Conservation (phyloP, 2,113 vertebrate genomes). For the Callionymus lyra region DNA sequence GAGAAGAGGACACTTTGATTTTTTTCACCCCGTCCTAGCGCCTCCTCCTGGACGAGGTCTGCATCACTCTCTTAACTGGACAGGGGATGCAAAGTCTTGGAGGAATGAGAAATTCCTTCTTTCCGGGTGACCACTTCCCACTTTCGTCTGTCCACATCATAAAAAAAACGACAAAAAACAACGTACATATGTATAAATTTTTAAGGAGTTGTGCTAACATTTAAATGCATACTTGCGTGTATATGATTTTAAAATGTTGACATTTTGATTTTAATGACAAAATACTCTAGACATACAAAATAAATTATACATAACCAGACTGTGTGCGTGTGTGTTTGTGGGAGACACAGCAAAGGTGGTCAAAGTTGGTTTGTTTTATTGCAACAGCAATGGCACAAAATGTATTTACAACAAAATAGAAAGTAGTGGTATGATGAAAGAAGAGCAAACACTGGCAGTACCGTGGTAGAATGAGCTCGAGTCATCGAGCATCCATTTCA, state of each 20-base stretch:
- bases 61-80: slow-evolving; percentile 49
- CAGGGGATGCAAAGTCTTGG: slow-evolving; percentile 36
- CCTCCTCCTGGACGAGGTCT: slow-evolving; percentile 25
- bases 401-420: slow-evolving; percentile 46
- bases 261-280: slow-evolving; percentile 92
- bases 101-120: slow-evolving; percentile 24
- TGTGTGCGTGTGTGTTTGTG: slow-evolving; percentile 1
- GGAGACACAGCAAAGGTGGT: not conserved
- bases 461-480: slow-evolving; percentile 47
- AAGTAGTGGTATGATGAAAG: slow-evolving; percentile 63
- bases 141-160: slow-evolving; percentile 56
- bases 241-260: slow-evolving; percentile 94
- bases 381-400: slow-evolving; percentile 65
- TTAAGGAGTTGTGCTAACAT: slow-evolving; percentile 88
- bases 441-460: slow-evolving; percentile 47
- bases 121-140: slow-evolving; percentile 57
- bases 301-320: slow-evolving; percentile 73
- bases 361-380: slow-evolving; percentile 64
- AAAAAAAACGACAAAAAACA: slow-evolving; percentile 56
- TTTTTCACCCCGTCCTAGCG: slow-evolving; percentile 5
- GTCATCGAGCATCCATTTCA: slow-evolving; percentile 33
- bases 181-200: slow-evolving; percentile 95
- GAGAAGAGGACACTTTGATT: slow-evolving; percentile 31
- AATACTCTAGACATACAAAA: slow-evolving; percentile 76
- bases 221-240: slow-evolving; percentile 81